These are phyloP conservation scores for Enteromius fasciolatus DNA, from an alignment of 2,797 vertebrate genomes.

Conservation along the genomic window DNA sequence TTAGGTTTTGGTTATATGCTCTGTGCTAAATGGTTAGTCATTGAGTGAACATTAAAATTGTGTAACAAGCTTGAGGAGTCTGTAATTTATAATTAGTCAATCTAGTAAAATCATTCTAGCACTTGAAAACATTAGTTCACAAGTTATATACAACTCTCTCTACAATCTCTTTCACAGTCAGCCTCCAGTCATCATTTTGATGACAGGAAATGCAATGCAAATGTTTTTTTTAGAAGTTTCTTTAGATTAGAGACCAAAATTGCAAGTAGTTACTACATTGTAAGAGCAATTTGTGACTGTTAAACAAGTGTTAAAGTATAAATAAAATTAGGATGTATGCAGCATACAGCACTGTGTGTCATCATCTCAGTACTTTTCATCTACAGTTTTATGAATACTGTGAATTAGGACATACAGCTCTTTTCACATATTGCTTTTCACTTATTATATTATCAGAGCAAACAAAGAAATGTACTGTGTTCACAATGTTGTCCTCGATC, in stretches of 20 bases:
- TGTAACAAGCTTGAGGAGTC: not conserved
- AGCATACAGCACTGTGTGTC: no score
- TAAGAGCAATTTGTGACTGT: not conserved
- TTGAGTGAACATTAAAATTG: conserved; percentile 14
- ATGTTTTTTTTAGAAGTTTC: conserved; percentile 14
- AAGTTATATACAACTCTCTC: not conserved
- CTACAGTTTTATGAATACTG: not conserved
- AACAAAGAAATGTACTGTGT: not conserved
- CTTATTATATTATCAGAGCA: not conserved
- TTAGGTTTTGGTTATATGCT: not conserved
- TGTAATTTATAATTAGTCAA: not conserved
- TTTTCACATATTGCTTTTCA: not conserved
- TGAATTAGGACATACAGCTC: not conserved
- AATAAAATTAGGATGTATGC: not conserved
- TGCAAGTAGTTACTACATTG: not conserved
- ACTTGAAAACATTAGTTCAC: not conserved
- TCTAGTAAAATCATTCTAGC: not conserved
- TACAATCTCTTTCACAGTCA: not conserved
- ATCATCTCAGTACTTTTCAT: not conserved
- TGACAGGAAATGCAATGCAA: conserved; percentile 33
- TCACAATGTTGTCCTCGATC: not conserved
- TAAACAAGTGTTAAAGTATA: not conserved
- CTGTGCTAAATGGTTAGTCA: conserved; percentile 11
- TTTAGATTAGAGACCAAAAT: not conserved
- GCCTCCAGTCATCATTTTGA: conserved; percentile 1